A percentile compares a stretch with the other conserved stretches of the same genome.
These are phyloP conservation scores for Lophotis ruficrista DNA, from an alignment of 2,113 vertebrate genomes.

Conservation along the genomic window DNA sequence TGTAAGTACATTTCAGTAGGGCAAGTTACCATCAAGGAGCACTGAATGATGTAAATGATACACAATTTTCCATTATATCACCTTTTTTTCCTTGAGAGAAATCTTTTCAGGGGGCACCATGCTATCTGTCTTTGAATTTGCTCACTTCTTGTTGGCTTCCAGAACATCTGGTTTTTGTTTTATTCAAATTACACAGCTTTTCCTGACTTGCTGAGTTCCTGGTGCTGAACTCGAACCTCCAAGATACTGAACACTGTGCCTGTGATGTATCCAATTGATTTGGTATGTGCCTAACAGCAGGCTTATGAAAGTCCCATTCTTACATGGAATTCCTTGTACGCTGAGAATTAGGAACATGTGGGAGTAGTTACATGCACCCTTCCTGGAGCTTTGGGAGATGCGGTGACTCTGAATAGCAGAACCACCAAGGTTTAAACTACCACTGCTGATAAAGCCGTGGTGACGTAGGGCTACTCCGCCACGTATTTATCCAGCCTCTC, in stretches of 20 bases:
- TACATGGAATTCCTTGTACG: accelerated
- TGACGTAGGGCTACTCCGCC: neutral
- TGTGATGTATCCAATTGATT: too few species aligned
- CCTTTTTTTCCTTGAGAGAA: neutral
- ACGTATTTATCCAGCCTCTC: neutral
- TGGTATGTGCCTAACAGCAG: neutral
- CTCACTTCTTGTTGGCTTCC: neutral
- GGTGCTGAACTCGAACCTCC: neutral
- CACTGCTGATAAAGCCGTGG: neutral
- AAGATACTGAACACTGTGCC: accelerated
- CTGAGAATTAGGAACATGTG: neutral
- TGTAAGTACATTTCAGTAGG: neutral
- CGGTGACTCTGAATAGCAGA: neutral
- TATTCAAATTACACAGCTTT: neutral
- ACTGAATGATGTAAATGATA: neutral
- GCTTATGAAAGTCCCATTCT: neutral
- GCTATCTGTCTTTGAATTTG: neutral
- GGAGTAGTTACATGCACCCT: neutral
- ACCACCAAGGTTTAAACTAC: neutral
- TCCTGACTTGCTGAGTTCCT: neutral
- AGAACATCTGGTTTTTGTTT: neutral
- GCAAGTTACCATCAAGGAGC: neutral
- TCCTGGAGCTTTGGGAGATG: neutral
- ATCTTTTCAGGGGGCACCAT: neutral
- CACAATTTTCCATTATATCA: neutral